Evolutionary conservation across 2,113 vertebrate species (phyloP).

Genomic region (Lamprotornis superbus): DNA sequence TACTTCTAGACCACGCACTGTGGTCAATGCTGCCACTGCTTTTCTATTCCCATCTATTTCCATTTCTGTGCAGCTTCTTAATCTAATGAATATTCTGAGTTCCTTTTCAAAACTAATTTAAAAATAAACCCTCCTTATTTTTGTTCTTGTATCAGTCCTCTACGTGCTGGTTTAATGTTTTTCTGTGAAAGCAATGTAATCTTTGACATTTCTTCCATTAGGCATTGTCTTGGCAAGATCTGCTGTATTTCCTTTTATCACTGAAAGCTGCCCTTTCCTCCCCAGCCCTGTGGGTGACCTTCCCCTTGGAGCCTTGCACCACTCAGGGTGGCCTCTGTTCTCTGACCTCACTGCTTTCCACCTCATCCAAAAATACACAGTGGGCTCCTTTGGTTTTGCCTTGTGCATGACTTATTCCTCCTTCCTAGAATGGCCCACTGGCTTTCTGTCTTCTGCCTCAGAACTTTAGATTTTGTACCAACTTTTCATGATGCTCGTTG

Average conservation of each 20-base stretch:
- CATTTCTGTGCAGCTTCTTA: neutral
- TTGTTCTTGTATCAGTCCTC: neutral
- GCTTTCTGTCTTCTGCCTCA: neutral
- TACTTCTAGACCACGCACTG: neutral
- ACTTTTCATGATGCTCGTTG: accelerated
- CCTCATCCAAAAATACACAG: neutral
- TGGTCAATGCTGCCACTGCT: neutral
- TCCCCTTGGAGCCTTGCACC: neutral
- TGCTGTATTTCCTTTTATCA: neutral
- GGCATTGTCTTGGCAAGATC: neutral
- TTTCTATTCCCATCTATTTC: neutral
- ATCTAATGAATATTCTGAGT: neutral
- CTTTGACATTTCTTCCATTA: neutral
- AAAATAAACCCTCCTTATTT: neutral
- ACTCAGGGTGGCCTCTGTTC: neutral
- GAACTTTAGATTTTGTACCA: neutral
- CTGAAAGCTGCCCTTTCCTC: neutral
- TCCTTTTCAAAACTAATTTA: neutral
- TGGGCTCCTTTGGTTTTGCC: neutral
- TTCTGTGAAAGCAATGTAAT: neutral
- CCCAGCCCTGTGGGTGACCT: neutral
- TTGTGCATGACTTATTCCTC: neutral
- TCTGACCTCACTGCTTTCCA: neutral
- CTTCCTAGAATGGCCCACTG: neutral
- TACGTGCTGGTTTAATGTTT: accelerated